Conservation (phyloP, 2,797 vertebrate species). For the Gephyroberyx darwinii region DNA sequence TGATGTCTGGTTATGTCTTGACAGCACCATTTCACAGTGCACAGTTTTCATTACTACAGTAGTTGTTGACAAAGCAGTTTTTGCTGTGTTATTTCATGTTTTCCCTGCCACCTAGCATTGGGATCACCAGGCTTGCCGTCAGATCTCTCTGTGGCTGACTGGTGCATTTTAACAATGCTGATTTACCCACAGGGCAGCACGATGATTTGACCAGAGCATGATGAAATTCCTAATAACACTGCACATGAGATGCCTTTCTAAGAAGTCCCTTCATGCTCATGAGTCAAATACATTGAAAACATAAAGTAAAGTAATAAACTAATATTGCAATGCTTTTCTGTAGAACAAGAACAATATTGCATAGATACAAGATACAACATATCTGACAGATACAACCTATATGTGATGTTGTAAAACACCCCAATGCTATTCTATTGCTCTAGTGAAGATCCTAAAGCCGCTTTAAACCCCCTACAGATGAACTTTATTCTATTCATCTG, state of each 20-base stretch:
- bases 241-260: constrained; percentile 7
- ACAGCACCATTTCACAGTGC: neutral
- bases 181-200: constrained; percentile 17
- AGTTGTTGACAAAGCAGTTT: constrained; percentile 32
- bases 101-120: constrained; percentile 27
- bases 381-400: too few species aligned
- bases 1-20: constrained; percentile 18
- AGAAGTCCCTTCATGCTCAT: constrained; percentile 2
- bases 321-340: neutral
- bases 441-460: neutral
- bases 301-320: neutral
- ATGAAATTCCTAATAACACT: constrained; percentile 10
- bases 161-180: constrained; percentile 24
- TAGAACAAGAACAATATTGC: neutral
- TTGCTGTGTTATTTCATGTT: constrained; percentile 41
- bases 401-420: neutral
- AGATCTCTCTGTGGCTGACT: constrained; percentile 27
- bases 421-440: neutral
- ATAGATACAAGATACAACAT: too few species aligned
- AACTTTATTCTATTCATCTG: constrained; percentile 95
- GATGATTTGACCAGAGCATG: constrained; percentile 8
- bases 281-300: constrained; percentile 1
- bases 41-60: constrained; percentile 22
- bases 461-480: constrained; percentile 78
- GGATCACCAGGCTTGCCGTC: constrained; percentile 28